Base-by-base conservation (phyloP, 2,888 invertebrate species). In the Hirudinaria manillensis region DNA sequence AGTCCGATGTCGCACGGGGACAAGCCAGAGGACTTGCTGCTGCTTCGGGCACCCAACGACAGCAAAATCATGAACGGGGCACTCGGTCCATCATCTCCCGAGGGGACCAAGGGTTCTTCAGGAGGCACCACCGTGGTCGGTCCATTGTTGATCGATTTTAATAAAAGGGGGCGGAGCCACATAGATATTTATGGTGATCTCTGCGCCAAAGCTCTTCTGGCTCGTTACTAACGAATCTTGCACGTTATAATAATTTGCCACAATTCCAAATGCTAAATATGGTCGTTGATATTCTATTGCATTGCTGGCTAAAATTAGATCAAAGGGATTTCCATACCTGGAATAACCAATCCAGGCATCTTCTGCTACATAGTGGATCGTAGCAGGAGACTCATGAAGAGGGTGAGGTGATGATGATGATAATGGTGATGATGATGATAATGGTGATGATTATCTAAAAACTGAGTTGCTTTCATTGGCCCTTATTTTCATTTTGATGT, bases 301-400 rank as follows among this genome's bases (percentile, higher is more conserved):
- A 16, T 19, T 32, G 68, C 68, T 34, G 32, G 32, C 68, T 68
- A 32, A 68, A 68, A 34, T 24, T 55, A 94, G 93, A 92, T 93
- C 89, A 94, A 94, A 89, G 93, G 94, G 88, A 90, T 93, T 88
- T 92, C 92, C 90, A 93, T 94, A 89, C 93, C 93, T 87, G 94
- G 94, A 88, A 92, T 93, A 89, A 92, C 93, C 89, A 93, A 93
- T 89, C 91, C 93, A 87, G 90, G 91, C 88, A 93, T 93, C 90
- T 93, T 93, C 90, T 93, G 93, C 87, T 92, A 93, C 89, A 92
- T 96, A 87, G 90, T 94, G 89, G 94, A 95, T 88, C 91, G 95
- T 88, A 96, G 95, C 89, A 92, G 93, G 29, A 66, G 38, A 38
- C 24, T 66, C 32, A 61, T 66, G 67, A 13, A n/a, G 67, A 72